Base-by-base conservation (phyloP, 2,888 invertebrate genomes). In the Microctonus aethiopoides region DNA sequence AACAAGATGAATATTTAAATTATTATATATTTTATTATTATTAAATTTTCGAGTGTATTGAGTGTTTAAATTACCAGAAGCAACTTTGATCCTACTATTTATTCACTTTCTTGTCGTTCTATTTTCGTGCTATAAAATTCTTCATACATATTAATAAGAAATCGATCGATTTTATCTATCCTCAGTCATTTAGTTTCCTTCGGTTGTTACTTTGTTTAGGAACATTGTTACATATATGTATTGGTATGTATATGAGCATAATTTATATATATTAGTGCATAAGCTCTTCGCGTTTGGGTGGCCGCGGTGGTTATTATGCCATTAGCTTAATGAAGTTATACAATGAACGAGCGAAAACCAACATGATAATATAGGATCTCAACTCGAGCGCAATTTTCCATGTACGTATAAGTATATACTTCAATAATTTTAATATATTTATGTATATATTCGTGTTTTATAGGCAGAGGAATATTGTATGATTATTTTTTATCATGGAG, bases 281-380 rank as follows among this genome's bases (percentile, higher is more conserved):
- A 82, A 82, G 81, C 81, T 80, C 78, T 79, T 77, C 76, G 68
- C 70, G 71, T 78, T 46, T 16, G 46, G 46, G 74, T 52, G 24
- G 54, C 56, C 41, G 75, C 80, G 80, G 80, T 82, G 82, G 84
- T 85, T 85, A 86, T 85, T 86, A 84, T 84, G 82, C 84, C 83
- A 86, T 85, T 85, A 85, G 81, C 80, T 80, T 84, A 84, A 85
- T 82, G 81, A 85, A 84, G 83, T 85, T 85, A 79, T 78, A 77
- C 77, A 76, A 75, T 73, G 77, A 78, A 77, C 73, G 74, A 71
- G 74, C 70, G 72, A 56, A 71, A 67, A 22, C 63, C 63, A 63
- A 61, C 51, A 61, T 52, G 16, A 46, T 46, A 46, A 46, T 46
- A 46, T 46, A 16, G n/a, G 16, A 59, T 16, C 34, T 36, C 34